Evolutionary conservation across 2,888 invertebrate species (phyloP), one percentile per base, ranked within the genome.

Genomic region (Nomada fabriciana): DNA sequence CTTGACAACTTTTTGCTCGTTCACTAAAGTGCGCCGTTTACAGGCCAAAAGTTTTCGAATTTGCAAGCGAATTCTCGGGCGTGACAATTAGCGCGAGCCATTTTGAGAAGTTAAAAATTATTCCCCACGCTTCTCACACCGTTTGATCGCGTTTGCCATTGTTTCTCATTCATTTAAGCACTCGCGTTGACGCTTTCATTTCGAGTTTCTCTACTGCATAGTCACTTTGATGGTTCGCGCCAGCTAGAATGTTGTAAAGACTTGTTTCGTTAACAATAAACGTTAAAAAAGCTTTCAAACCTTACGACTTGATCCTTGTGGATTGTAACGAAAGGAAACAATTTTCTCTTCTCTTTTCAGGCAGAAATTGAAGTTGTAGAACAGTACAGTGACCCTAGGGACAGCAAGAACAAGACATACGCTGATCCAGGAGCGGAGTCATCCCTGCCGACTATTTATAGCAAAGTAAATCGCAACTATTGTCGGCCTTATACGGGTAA

Each of bases 341-440:
- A 87, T 87, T 78, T 47, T 80, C 78, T 83, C 67, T 78, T 87
- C 65, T 84, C 43, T 83, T 91, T 89, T 67, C 89, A 93, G 93
- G 88, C 92, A 80, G 92, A 96, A 96, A 95, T 97, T 89, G 96
- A 96, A 94, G 95, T 97, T 88, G 94, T 97, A 93, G 97, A 97
- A 93, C 96, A 96, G 77, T 97, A 97, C 93, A 96, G 96, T 91
- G 96, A 96, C 90, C 97, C 97, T 20, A 95, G 96, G 85, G 97
- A 97, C 92, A 96, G 96, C 75, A 92, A 89, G 83, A 91, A 88
- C 67, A 94, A 94, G 89, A 91, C 93, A 36, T 94, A 93, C 88
- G 89, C 92, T 13, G 93, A 94, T 63, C 93, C 93, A 9, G 92
- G 92, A 88, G 94, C 94, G 78, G 95, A 95, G 83, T 90, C 90